Evolutionary conservation across 2,113 vertebrate genomes (phyloP), one percentile per base, ranked within the genome.

Genomic region (Semicossyphus pulcher): DNA sequence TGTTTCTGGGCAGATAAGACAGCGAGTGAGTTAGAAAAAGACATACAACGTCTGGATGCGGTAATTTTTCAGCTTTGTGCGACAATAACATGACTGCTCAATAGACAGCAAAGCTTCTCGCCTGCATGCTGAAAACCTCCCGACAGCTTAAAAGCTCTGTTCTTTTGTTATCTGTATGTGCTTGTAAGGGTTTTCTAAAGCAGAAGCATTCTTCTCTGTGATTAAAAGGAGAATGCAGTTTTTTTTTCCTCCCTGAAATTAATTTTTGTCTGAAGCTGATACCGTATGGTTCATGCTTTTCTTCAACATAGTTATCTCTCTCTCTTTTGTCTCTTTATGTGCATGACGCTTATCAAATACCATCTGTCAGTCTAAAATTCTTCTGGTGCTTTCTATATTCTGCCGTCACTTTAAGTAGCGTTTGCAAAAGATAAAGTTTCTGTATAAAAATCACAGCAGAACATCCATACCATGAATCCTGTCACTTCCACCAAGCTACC

Each of bases 61-160:
- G 52, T 73, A 2, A 54, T 78, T 79, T 79, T 62, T 67, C 73
- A 34, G 60, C 49, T 65, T 72, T 58, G 28, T 77, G 44, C 32
- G 15, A 74, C 80, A 81, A 63, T 66, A 56, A 65, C 58, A 49
- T 26, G 23, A 81, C 70, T 63, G 11, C 66, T 85, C 69, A 73
- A 63, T 57, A 77, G 74, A 65, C 77, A 54, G 71, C 66, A 60
- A 76, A 78, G 80, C 78, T 75, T 81, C 80, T 45, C 59, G 78
- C 47, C 65, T 64, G 59, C 48, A n/a, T 44, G 41, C 18, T 83
- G 63, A 71, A 81, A 86, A 73, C 32, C 67, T 76, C 44, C 65
- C n/a, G 51, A 81, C 85, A 86, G 84, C 76, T 79, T 88, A 88
- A 87, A 82, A 83, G 84, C 76, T 82, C 57, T 56, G 21, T 71